Base-by-base conservation (phyloP, 2,888 invertebrate species). In the Parelbella ahira region DNA sequence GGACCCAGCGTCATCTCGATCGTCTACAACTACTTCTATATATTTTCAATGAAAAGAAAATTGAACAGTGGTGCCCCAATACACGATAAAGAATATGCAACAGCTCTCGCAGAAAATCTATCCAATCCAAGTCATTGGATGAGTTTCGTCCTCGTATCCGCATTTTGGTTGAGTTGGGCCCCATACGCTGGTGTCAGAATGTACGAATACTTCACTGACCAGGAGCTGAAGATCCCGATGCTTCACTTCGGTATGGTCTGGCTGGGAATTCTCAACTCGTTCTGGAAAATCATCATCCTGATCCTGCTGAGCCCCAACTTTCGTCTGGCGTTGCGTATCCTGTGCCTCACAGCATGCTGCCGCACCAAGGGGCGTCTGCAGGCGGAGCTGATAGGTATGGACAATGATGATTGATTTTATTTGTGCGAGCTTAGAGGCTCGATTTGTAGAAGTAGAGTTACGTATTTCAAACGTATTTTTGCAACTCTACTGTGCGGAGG, bases 1-100 rank as follows among this genome's bases (percentile, higher is more conserved):
- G 95, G 97, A n/a, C 98, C 99, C 37, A 97, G 97, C 77, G 91
- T 98, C 56, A 95, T 97, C 66, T 98, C 98, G 48, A 95, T 98
- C 65, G 91, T 94, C 59, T 96, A 98, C 88, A 97, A 98, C 58
- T 97, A 98, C 80, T 92, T 92, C 72, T 98, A 97, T 87, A 97
- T 99, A 65, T 97, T 98, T 87, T 93, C 94, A 50, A 96, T 96
- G 91, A 94, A 96, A 91, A 91, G 94, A 59, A 93, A 92, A 65
- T 87, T 97, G 48, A 92, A 90, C 62, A 93, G 93, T 63, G 96
- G 96, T 47, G 93, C 93, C 63, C 93, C 96, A 39, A 94, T 97
- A 53, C 95, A 96, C 83, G 97, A 97, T 82, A 95, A 97, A 88
- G 96, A 96, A 84, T 94, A 96, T 83, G 94, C 95, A 55, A 94